Evolutionary conservation across 2,797 vertebrate species (phyloP), one percentile per base, ranked within the genome.

Genomic region (Schizopygopsis malacanthus): DNA sequence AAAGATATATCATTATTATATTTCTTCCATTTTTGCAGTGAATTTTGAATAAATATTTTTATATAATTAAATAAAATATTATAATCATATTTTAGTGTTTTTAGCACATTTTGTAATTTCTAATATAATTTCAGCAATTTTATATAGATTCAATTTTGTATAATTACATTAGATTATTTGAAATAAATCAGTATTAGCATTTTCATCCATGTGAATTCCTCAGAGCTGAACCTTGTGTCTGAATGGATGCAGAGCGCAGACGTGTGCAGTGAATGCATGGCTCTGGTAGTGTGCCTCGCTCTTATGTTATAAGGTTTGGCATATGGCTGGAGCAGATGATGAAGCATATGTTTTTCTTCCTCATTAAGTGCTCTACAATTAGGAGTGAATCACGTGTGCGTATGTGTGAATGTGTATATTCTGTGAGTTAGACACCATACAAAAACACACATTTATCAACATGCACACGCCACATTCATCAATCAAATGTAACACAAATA

Each of bases 241-340:
- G 63, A 56, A 22, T 37, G 18, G 25, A 20, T 54, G 22, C n/a
- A 28, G 41, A 50, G 33, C 10, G 45, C 37, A n/a, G 7, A 16
- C 22, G 5, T 54, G 45, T 71, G 28, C 13, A 25, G 67, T 69
- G 43, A 59, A 33, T 20, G 56, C 59, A 41, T 20, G 39, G 28
- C 83, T 78, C 22, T 37, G 6, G 8, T 33, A 54, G 56, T 28
- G 59, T 2, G 33, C 22, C 43, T 50, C 18, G 70, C 28, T 81
- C 33, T 79, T 47, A 90, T 79, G 88, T 84, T 88, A 84, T 86
- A 90, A 90, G 90, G 85, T 20, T 87, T 86, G 91, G 88, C 91
- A 90, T 91, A 90, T 89, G 90, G 92, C 8, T 84, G 28, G 82
- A 91, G 85, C 94, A 94, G 92, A 93, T 90, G 93, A 95, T 73